Base-by-base conservation (phyloP, 2,888 invertebrate species). In the Epinotia bilunana region DNA sequence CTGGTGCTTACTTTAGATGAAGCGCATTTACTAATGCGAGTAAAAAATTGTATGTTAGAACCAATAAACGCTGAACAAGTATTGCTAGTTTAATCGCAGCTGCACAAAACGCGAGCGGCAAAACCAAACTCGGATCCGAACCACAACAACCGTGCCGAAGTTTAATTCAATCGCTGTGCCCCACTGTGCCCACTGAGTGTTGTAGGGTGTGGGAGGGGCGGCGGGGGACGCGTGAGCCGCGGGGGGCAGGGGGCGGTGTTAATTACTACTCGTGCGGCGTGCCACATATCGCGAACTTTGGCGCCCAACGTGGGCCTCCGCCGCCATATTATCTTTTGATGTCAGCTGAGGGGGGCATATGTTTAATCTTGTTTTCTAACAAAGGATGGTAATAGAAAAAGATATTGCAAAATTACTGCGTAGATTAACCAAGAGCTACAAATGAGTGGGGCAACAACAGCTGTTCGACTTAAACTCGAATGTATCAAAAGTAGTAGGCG, bases 111-210 rank as follows among this genome's bases (percentile, higher is more conserved):
- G 89, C 85, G 84, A 81, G 85, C 88, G 90, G 91, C 93, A 91
- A 91, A 92, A 92, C 91, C 91, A 87, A 91, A 88, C 90, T 88
- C 88, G 89, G 87, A 87, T 88, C 88, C 83, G 90, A 88, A 90
- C 93, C 93, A 88, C 92, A 93, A 91, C 92, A 91, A 91, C 89
- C 88, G 88, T 89, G 90, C 90, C 88, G 86, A 93, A 94, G 91
- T 94, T 93, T 93, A 94, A 94, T 94, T 93, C 93, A 93, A 94
- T 93, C 93, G 91, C 88, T 88, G 90, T 88, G 88, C 88, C 87
- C 87, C 89, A 86, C 84, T 88, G 86, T 88, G 88, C 88, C 87
- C 89, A 86, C 85, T 88, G 86, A 85, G 86, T 85, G 87, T 81
- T 81, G 81, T 80, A 81, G 79, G 83, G 77, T 78, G 80, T 73